phyloP scores from a whole-genome alignment of 2,797 vertebrate species.

The Pteropus rufus region DNA sequence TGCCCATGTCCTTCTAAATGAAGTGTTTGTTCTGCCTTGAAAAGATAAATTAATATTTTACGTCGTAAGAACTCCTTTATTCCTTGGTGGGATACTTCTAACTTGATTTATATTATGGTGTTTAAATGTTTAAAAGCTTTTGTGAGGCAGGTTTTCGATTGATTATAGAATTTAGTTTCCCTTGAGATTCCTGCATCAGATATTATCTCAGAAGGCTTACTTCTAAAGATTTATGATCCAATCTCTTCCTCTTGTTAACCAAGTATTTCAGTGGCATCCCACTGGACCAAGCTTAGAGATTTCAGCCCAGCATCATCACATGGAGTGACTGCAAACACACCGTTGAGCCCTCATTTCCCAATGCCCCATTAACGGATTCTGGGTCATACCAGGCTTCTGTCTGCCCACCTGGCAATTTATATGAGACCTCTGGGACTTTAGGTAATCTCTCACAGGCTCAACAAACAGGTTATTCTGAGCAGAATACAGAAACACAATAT shows the following conservation, averaged over 20 bases:
- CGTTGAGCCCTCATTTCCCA: background rate
- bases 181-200: slow-evolving; percentile 50
- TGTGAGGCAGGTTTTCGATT: slow-evolving; percentile 64
- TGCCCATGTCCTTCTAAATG: slow-evolving; percentile 20
- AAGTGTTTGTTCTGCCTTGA: slow-evolving; percentile 57
- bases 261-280: background rate
- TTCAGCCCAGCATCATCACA: background rate
- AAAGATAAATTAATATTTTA: slow-evolving; percentile 73
- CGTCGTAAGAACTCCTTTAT: slow-evolving; percentile 57
- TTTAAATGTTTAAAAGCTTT: slow-evolving; percentile 75
- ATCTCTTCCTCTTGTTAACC: slow-evolving; percentile 33
- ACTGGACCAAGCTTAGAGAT: background rate
- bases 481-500: background rate
- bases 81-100: slow-evolving; percentile 58
- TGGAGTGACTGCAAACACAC: background rate
- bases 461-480: background rate
- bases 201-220: slow-evolving; percentile 59
- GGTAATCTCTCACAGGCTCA: background rate
- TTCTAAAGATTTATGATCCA: slow-evolving; percentile 67
- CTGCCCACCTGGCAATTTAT: background rate
- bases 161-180: slow-evolving; percentile 65
- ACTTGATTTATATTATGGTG: slow-evolving; percentile 64
- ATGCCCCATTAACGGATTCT: background rate
- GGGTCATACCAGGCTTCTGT: background rate
- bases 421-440: background rate